A percentile compares a stretch with the other conserved stretches of the same genome.
These are phyloP conservation scores for Napeogenes inachia DNA, from an alignment of 2,888 invertebrate species.

Conservation along the genomic window DNA sequence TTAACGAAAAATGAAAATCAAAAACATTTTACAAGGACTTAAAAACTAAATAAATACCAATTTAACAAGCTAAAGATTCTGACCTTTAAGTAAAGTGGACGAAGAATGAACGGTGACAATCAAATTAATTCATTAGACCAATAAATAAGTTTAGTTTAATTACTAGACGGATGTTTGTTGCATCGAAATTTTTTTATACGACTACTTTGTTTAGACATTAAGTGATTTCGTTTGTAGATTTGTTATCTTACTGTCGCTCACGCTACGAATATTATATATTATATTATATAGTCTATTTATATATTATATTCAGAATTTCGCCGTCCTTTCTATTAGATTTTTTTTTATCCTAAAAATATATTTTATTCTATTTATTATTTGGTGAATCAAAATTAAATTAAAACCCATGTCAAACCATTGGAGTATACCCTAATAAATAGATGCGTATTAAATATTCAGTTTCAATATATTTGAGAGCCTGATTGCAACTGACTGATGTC, in stretches of 20 bases:
- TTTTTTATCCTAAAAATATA: too few species aligned
- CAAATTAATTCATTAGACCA: slow-evolving; percentile 12
- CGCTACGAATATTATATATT: too few species aligned
- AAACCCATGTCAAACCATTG: not conserved
- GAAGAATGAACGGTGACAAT: slow-evolving; percentile 19
- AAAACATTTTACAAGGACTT: not conserved
- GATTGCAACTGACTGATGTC: slow-evolving; percentile 7
- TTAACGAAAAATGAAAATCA: not conserved
- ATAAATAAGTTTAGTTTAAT: slow-evolving; percentile 3
- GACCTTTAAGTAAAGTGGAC: not conserved
- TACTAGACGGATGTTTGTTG: not conserved
- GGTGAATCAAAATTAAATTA: too few species aligned
- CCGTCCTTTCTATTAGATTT: too few species aligned
- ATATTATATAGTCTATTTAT: too few species aligned
- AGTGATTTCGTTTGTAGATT: not conserved
- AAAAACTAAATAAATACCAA: not conserved
- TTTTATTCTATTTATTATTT: too few species aligned
- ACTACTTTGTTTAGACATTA: not conserved
- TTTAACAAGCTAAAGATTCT: not conserved
- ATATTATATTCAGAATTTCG: too few species aligned
- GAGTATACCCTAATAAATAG: not conserved
- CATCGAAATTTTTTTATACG: not conserved
- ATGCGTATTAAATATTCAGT: not conserved
- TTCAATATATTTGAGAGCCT: slow-evolving; percentile 6
- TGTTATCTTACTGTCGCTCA: too few species aligned